Evolutionary conservation across 92 coral and sea anemone genomes (phyloP), one percentile per base, ranked within the genome.

Genomic region (Porites cylindrica): DNA sequence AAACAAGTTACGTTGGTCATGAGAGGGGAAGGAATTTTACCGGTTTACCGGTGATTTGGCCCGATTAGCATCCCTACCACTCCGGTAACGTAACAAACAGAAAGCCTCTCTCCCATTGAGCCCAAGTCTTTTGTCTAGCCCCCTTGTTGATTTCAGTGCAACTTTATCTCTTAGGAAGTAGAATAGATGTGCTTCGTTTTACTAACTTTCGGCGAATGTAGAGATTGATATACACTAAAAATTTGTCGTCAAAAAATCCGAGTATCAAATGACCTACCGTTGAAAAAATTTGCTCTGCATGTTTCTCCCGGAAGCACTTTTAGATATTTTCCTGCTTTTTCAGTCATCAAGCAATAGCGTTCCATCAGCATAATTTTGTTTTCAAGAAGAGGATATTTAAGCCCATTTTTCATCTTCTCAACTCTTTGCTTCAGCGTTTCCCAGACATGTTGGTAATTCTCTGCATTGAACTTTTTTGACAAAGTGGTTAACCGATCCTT

Each of bases 281-380:
- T n/a, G 0, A 81, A 69, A 19, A 23, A 54, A 38, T 81, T n/a
- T 43, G 29, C 85, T 53, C 38, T 54, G 85, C 76, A 68, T 76
- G 56, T 0, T 4, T 81, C 76, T 21, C 10, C 54, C 7, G 85
- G 56, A 14, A 81, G 66, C 8, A 53, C 16, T 47, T 16, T n/a
- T 0, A 38, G 32, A 26, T 81, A 54, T 10, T 0, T 10, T 23
- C 13, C 32, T 67, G 56, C 29, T 53, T 62, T 83, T 47, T 21
- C 50, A 8, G 0, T 60, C 63, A 83, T 32, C 7, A 20, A 26
- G 10, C 53, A 60, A 4, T n/a, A 14, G 10, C 90, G 82, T 26
- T 80, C 83, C 86, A 81, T 63, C 81, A 90, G 52, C 70, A 62
- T 75, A 26, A 93, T 69, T 60, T 80, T 80, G 86, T 90, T 93